A percentile compares a stretch with the other conserved stretches of the same genome.
Conservation (phyloP, 2,113 vertebrate genomes). For the Heterotis niloticus region DNA sequence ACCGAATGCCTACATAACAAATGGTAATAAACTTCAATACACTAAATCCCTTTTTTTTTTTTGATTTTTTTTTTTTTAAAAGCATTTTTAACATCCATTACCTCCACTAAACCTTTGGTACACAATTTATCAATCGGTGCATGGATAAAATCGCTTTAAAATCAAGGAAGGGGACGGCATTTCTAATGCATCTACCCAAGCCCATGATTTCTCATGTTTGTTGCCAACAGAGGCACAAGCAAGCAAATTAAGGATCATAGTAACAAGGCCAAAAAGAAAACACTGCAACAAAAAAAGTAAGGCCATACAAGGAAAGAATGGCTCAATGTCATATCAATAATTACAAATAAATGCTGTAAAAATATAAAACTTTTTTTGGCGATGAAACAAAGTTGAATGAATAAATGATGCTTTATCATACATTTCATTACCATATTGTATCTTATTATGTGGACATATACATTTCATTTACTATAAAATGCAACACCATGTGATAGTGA, state of each 20-base stretch:
- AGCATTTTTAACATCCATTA: neutral
- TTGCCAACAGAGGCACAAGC: constrained; percentile 24
- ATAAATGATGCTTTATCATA: constrained; percentile 33
- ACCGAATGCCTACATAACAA: neutral
- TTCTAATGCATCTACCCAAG: neutral
- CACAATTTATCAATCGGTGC: too few relatives aligned
- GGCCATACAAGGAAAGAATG: constrained; percentile 32
- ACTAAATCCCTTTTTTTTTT: neutral
- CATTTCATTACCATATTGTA: constrained; percentile 28
- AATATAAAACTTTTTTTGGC: constrained; percentile 38
- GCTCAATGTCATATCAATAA: constrained; percentile 52
- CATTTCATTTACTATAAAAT: neutral
- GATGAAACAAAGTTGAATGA: constrained; percentile 28
- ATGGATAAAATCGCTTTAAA: neutral
- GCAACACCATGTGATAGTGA: neutral
- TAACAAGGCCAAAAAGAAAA: neutral
- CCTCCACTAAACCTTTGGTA: neutral
- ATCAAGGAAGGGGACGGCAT: constrained; percentile 2
- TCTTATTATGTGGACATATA: constrained; percentile 22
- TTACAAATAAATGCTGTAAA: constrained; percentile 43
- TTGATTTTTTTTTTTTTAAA: too few relatives aligned
- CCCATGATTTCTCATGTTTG: constrained; percentile 1
- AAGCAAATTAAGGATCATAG: constrained; percentile 27
- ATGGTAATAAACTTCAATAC: neutral
- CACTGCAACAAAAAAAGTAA: neutral